Percentiles rank a stretch among this genome's conserved stretches.
Conservation (phyloP, 2,797 vertebrate genomes). For the Kryptolebias ocellatus region DNA sequence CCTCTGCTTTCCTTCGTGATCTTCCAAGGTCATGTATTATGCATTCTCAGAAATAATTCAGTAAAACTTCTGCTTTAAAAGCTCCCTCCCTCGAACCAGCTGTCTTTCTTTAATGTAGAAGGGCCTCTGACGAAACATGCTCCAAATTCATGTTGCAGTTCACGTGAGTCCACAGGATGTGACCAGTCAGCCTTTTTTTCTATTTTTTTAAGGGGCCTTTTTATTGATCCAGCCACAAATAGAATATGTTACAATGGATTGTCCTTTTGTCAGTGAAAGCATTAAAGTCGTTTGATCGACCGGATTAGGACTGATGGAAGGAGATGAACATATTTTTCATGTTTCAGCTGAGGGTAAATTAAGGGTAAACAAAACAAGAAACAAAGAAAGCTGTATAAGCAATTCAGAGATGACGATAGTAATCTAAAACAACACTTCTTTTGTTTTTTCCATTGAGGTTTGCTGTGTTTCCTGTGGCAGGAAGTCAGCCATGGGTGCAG, state of each 20-base stretch:
- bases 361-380: slow-evolving; percentile 15
- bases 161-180: slow-evolving; percentile 23
- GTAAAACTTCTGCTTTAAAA: slow-evolving; percentile 74
- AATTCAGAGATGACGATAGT: slow-evolving; percentile 12
- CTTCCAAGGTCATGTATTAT: slow-evolving; percentile 69
- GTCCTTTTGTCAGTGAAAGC: slow-evolving; percentile 3
- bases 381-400: slow-evolving; percentile 10
- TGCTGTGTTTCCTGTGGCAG: slow-evolving; percentile 70
- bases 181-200: slow-evolving; percentile 8
- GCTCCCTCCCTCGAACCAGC: slow-evolving; percentile 40
- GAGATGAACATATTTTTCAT: slow-evolving; percentile 5
- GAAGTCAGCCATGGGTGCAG: slow-evolving; percentile 54
- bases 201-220: neutral
- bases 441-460: slow-evolving; percentile 60
- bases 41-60: slow-evolving; percentile 80
- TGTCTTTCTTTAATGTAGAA: slow-evolving; percentile 49
- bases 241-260: neutral
- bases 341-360: neutral
- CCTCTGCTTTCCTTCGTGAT: slow-evolving; percentile 21
- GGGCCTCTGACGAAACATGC: slow-evolving; percentile 29
- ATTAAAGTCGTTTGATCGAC: neutral
- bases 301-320: neutral
- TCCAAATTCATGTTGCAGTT: slow-evolving; percentile 28
- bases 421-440: slow-evolving; percentile 41
- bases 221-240: slow-evolving; percentile 13